phyloP scores from a whole-genome alignment of 2,888 invertebrate genomes.

The Aromia moschata region DNA sequence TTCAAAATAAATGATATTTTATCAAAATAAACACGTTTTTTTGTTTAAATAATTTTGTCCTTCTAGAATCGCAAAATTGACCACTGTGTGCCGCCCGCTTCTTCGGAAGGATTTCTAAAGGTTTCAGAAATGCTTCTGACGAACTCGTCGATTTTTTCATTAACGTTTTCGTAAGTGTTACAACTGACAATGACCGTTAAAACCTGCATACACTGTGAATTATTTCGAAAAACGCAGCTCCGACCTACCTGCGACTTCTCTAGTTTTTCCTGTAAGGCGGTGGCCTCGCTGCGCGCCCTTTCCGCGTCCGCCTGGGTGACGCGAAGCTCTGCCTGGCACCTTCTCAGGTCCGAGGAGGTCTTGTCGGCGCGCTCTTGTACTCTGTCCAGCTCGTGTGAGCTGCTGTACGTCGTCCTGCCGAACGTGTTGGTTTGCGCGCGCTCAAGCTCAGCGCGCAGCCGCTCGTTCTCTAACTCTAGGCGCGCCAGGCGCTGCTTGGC shows the following conservation, averaged over 20 bases:
- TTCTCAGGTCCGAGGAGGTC: conserved; percentile 81
- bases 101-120: no score
- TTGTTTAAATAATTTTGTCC: no score
- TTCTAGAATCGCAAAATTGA: no score
- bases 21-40: no score
- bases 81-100: no score
- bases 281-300: conserved; percentile 82
- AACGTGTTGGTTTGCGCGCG: conserved; percentile 74
- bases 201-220: no score
- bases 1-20: no score
- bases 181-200: no score
- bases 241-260: conserved; percentile 95
- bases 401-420: conserved; percentile 82
- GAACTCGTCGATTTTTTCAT: no score
- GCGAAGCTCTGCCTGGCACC: conserved; percentile 89
- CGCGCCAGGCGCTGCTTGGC: conserved; percentile 84
- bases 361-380: conserved; percentile 89
- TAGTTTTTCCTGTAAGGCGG: conserved; percentile 88
- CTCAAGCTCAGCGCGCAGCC: conserved; percentile 86
- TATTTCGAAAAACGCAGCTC: no score
- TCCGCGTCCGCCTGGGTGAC: conserved; percentile 93
- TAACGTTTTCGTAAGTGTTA: no score
- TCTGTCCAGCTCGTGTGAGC: conserved; percentile 76
- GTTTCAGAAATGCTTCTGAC: no score
- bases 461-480: conserved; percentile 89